Percentiles rank a stretch among this genome's conserved stretches.
These are phyloP conservation scores for Pandemis corylana DNA, from an alignment of 2,888 invertebrate species.

Conservation along the genomic window DNA sequence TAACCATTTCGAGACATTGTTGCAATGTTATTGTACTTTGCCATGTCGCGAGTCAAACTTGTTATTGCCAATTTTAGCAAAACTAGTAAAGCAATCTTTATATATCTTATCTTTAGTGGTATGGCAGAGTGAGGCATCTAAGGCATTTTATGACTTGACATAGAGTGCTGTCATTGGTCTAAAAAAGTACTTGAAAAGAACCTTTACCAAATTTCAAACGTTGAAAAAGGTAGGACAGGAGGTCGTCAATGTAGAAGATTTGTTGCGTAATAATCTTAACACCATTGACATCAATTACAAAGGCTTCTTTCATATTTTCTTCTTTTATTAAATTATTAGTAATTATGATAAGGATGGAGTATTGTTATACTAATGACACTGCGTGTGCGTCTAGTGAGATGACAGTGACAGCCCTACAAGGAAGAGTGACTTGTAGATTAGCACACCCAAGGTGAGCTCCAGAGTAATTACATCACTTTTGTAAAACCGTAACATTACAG, in stretches of 20 bases:
- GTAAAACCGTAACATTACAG: constrained; percentile 30
- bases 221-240: too few relatives aligned
- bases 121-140: neutral
- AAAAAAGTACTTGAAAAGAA: too few relatives aligned
- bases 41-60: neutral
- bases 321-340: neutral
- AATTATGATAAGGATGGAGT: constrained; percentile 12
- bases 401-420: constrained; percentile 14
- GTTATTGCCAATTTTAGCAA: neutral
- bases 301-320: neutral
- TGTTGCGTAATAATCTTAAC: neutral
- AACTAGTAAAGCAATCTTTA: neutral
- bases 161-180: neutral
- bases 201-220: too few relatives aligned
- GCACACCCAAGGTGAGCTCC: constrained; percentile 28
- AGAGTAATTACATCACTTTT: constrained; percentile 33
- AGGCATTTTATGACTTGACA: neutral
- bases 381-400: constrained; percentile 13
- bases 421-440: constrained; percentile 34
- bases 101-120: neutral
- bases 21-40: neutral
- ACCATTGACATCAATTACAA: neutral
- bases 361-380: constrained; percentile 18
- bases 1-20: neutral
- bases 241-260: too few relatives aligned